phyloP scores from a whole-genome alignment of 2,113 vertebrate genomes.

The Arothron firmamentum region DNA sequence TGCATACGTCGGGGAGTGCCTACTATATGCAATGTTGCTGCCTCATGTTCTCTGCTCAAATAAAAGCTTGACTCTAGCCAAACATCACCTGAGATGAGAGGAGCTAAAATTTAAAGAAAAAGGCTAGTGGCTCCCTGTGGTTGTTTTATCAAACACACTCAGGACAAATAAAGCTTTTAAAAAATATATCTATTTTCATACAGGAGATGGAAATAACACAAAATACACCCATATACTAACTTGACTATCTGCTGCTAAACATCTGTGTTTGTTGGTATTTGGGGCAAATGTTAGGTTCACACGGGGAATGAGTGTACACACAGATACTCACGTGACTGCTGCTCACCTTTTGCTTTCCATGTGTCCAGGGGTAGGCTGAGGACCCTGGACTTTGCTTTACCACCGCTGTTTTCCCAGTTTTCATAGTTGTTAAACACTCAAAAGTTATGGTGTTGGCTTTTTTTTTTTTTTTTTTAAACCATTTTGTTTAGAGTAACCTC shows the following conservation, averaged over 20 bases:
- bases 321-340: constrained; percentile 70
- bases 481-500: constrained; percentile 33
- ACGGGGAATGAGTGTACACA: constrained; percentile 59
- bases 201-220: constrained; percentile 53
- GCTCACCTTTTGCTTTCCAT: constrained; percentile 59
- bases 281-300: constrained; percentile 68
- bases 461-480: constrained; percentile 1
- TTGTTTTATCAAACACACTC: constrained; percentile 69
- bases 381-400: constrained; percentile 40
- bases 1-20: constrained; percentile 42
- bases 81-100: constrained; percentile 24
- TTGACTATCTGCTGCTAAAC: constrained; percentile 72
- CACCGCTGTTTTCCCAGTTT: constrained; percentile 11
- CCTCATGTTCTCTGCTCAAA: constrained; percentile 41
- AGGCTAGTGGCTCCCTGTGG: constrained; percentile 45
- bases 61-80: constrained; percentile 36
- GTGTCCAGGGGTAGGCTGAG: constrained; percentile 35
- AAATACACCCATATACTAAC: constrained; percentile 65
- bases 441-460: too few relatives aligned
- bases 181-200: constrained; percentile 72
- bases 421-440: constrained; percentile 38
- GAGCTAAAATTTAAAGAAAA: constrained; percentile 24
- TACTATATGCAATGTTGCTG: constrained; percentile 36
- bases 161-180: constrained; percentile 68
- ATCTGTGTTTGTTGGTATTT: constrained; percentile 69